Conservation (phyloP, 2,888 invertebrate species). For the Thymelicus sylvestris region DNA sequence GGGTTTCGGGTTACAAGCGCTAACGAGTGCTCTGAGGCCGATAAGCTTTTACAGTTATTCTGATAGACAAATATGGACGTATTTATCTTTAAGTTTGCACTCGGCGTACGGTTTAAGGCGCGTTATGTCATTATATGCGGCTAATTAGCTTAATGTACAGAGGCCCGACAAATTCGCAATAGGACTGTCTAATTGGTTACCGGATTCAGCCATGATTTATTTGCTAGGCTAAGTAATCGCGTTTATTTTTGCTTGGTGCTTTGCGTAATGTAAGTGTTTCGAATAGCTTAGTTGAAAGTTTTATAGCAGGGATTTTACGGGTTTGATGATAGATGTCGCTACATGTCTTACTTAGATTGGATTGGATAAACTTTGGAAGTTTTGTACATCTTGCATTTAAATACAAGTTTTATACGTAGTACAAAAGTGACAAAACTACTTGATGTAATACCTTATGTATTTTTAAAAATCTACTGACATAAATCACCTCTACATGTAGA, state of each 20-base stretch:
- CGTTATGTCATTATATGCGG: constrained; percentile 66
- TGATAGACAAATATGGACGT: constrained; percentile 84
- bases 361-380: too few species aligned
- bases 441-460: too few species aligned
- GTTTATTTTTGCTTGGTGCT: constrained; percentile 9
- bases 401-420: too few species aligned
- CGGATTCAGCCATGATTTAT: constrained; percentile 36
- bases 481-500: too few species aligned
- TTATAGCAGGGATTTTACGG: too few species aligned
- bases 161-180: constrained; percentile 62
- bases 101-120: constrained; percentile 57
- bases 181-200: constrained; percentile 43
- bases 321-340: too few species aligned
- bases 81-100: constrained; percentile 80
- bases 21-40: constrained; percentile 75
- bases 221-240: constrained; percentile 18
- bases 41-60: constrained; percentile 77
- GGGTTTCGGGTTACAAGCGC: constrained; percentile 77
- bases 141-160: constrained; percentile 63
- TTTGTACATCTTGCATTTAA: too few species aligned
- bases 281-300: not conserved
- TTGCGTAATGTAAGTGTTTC: constrained; percentile 9
- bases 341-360: too few species aligned
- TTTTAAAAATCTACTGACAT: too few species aligned
- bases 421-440: too few species aligned